phyloP scores from a whole-genome alignment of 2,888 invertebrate genomes.

The Neoaliturus tenellus region DNA sequence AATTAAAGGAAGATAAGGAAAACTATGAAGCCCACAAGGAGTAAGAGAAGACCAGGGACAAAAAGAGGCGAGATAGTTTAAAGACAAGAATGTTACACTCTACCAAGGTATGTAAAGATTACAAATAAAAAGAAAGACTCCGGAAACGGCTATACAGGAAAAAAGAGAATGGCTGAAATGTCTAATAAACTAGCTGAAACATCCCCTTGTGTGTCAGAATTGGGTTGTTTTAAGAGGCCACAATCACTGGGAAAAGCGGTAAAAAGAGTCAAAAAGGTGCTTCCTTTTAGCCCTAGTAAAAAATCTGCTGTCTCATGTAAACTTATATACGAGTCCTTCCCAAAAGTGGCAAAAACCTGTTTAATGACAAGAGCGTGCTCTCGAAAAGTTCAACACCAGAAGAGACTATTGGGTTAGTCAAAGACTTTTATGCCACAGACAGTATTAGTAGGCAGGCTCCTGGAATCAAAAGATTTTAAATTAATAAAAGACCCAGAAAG shows the following conservation, averaged over 20 bases:
- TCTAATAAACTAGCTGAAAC: not conserved
- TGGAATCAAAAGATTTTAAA: not conserved
- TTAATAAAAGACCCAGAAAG: not conserved
- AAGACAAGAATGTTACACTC: not conserved
- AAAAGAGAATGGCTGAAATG: too few relatives aligned
- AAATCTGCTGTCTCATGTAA: not conserved
- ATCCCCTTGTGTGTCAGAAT: not conserved
- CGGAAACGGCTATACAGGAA: not conserved
- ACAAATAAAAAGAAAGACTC: not conserved
- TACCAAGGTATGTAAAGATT: not conserved
- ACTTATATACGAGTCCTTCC: not conserved
- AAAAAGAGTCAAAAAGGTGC: not conserved
- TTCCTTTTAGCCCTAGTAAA: constrained; percentile 1
- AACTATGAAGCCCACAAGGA: constrained; percentile 3
- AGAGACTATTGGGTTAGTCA: not conserved
- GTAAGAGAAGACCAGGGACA: not conserved
- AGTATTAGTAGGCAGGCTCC: not conserved
- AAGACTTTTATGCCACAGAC: not conserved
- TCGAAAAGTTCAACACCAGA: not conserved
- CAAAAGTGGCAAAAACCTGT: not conserved
- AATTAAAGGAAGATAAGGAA: not conserved
- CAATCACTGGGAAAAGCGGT: constrained; percentile 1
- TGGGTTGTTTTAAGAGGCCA: not conserved
- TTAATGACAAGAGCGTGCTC: too few relatives aligned
- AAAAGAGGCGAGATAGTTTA: not conserved